phyloP scores from a whole-genome alignment of 2,113 vertebrate genomes.

The Poicephalus meyeri region DNA sequence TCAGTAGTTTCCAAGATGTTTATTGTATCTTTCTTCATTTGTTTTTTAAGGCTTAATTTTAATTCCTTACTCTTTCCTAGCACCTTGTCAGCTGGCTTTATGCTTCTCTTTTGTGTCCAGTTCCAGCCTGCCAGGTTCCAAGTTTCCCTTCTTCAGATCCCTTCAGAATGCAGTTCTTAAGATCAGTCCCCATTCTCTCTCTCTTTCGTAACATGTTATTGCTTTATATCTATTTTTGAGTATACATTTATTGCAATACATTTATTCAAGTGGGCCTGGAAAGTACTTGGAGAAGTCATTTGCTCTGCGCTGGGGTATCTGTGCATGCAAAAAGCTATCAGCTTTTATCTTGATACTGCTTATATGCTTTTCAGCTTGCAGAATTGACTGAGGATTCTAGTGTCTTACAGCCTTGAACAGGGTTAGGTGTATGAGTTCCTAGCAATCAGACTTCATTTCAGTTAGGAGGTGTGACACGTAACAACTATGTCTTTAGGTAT shows the following conservation, averaged over 20 bases:
- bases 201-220: not conserved
- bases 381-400: not conserved
- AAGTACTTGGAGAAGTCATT: not conserved
- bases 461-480: not conserved
- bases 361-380: not conserved
- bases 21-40: not conserved
- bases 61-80: not conserved
- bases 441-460: not conserved
- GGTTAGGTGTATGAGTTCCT: not conserved
- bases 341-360: not conserved
- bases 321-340: accelerated
- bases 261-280: not conserved
- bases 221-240: not conserved
- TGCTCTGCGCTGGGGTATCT: not conserved
- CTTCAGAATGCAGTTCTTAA: not conserved
- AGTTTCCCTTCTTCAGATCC: not conserved
- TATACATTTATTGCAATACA: not conserved
- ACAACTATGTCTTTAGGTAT: not conserved
- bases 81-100: not conserved
- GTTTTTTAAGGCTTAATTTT: not conserved
- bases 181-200: not conserved
- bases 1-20: not conserved
- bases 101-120: not conserved
- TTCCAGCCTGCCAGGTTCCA: not conserved
- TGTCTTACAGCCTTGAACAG: not conserved